Conservation (phyloP, 2,797 vertebrate species). For the Prunella strophiata region DNA sequence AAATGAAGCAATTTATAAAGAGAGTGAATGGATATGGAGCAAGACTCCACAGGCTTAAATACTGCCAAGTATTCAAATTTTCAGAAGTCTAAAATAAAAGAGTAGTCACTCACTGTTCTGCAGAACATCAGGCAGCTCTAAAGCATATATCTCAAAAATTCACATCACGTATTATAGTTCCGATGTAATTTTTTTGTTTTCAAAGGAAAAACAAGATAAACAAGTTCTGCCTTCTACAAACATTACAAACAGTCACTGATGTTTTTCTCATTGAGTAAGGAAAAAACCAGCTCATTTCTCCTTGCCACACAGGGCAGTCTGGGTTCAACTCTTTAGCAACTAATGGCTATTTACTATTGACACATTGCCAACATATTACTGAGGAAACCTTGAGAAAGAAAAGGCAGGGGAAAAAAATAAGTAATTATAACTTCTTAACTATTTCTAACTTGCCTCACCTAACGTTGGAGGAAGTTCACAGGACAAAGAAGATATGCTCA, state of each 20-base stretch:
- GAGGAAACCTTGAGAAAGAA: not conserved
- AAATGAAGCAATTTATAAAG: slow-evolving; percentile 22
- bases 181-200: not conserved
- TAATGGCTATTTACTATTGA: not conserved
- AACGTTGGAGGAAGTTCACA: not conserved
- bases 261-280: not conserved
- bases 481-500: not conserved
- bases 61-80: slow-evolving; percentile 17
- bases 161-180: not conserved
- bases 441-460: not conserved
- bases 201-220: not conserved
- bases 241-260: not conserved
- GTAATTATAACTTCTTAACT: not conserved
- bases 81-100: slow-evolving; percentile 26
- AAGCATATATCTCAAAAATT: not conserved
- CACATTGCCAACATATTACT: not conserved
- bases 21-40: not conserved
- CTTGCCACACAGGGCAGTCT: not conserved
- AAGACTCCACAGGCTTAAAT: slow-evolving; percentile 2
- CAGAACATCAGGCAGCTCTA: not conserved
- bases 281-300: not conserved
- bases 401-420: not conserved
- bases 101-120: not conserved
- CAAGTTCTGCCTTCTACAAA: not conserved
- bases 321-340: not conserved